A percentile compares a stretch with the other conserved stretches of the same genome.
phyloP scores from a whole-genome alignment of 2,113 vertebrate genomes.

The Cebidichthys violaceus region DNA sequence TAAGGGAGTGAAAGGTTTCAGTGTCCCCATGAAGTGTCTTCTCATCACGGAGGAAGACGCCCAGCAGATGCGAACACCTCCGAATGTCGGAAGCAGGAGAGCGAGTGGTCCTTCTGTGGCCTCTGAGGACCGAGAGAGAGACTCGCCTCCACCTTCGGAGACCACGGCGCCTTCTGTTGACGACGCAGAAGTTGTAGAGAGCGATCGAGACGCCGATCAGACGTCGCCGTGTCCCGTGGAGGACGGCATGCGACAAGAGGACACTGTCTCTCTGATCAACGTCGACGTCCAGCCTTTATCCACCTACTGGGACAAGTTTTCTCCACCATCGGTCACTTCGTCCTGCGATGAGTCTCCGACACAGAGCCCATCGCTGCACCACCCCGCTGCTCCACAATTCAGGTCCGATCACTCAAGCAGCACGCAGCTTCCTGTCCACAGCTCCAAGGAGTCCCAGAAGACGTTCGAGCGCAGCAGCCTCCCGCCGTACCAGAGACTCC shows the following conservation, averaged over 20 bases:
- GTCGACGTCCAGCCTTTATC: neutral
- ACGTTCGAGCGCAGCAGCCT: conserved; percentile 35
- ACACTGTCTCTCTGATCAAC: too few relatives aligned
- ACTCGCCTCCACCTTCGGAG: neutral
- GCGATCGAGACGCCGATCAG: neutral
- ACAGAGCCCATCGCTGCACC: fast-evolving
- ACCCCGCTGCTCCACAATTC: neutral
- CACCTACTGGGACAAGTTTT: conserved; percentile 67
- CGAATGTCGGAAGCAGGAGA: neutral
- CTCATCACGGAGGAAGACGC: conserved; percentile 51
- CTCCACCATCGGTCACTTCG: conserved; percentile 28
- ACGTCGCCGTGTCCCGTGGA: neutral
- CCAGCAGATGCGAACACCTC: neutral
- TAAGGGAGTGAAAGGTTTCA: conserved; percentile 40
- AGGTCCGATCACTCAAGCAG: neutral
- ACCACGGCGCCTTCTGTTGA: neutral
- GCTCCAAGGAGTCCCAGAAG: neutral
- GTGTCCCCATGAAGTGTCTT: conserved; percentile 49
- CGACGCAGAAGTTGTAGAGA: neutral
- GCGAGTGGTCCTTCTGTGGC: neutral
- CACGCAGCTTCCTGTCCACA: conserved; percentile 16
- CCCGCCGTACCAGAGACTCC: conserved; percentile 61
- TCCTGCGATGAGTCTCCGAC: neutral
- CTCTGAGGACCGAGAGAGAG: neutral
- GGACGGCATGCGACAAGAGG: neutral